Evolutionary conservation across 2,797 vertebrate genomes (phyloP).

Genomic region (Chelon auratus): DNA sequence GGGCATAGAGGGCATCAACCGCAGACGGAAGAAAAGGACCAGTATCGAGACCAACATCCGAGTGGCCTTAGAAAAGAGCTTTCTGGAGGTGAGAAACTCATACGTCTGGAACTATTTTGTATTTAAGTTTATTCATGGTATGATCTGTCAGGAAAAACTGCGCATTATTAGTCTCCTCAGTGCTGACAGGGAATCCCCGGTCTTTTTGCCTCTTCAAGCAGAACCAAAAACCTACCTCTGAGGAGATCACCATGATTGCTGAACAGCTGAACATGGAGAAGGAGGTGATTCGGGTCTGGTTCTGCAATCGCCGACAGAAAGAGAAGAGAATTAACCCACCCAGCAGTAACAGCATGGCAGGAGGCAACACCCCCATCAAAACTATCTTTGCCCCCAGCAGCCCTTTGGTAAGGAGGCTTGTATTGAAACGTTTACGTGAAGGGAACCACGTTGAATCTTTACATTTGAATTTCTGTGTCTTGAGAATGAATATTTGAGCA

Average conservation of each 20-base stretch:
- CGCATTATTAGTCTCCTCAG: constrained; percentile 11
- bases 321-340: constrained; percentile 99
- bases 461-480: background rate
- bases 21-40: constrained; percentile 99
- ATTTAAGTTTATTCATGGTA: background rate
- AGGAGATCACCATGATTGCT: constrained; percentile 99
- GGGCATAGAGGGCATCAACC: constrained; percentile 96
- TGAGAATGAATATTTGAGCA: background rate
- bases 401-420: constrained; percentile 88
- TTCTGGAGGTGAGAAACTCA: constrained; percentile 92
- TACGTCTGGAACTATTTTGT: background rate
- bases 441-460: background rate
- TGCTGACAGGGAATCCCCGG: constrained; percentile 79
- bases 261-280: constrained; percentile 99
- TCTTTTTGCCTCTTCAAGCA: constrained; percentile 87
- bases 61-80: constrained; percentile 99
- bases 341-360: constrained; percentile 88
- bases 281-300: constrained; percentile 99
- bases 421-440: background rate
- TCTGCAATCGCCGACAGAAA: constrained; percentile 99
- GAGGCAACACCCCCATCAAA: constrained; percentile 94
- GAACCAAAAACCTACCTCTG: constrained; percentile 99
- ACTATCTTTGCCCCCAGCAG: constrained; percentile 94
- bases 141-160: background rate
- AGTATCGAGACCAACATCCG: constrained; percentile 99